Evolutionary conservation across 1,140 invertebrate species (phyloP).

Genomic region (Drosophila repleta): DNA sequence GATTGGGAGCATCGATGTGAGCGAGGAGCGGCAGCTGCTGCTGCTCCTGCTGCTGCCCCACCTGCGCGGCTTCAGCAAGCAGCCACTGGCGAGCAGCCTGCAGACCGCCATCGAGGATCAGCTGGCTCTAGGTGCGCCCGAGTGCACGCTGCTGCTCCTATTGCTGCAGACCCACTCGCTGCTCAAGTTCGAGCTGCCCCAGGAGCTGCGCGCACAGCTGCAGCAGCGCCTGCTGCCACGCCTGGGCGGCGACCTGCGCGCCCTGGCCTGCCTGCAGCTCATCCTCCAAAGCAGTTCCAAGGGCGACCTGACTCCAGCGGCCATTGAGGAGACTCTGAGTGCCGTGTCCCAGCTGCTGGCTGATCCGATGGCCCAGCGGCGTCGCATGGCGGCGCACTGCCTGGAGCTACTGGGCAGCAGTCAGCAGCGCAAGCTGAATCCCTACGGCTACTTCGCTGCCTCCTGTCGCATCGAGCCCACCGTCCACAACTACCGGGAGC

Average conservation of each 20-base stretch:
- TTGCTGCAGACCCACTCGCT: constrained; percentile 61
- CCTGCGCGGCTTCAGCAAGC: constrained; percentile 54
- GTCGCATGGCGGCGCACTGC: constrained; percentile 69
- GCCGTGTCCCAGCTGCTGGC: constrained; percentile 38
- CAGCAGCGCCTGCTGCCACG: constrained; percentile 17
- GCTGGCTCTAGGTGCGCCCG: not conserved
- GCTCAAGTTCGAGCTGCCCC: constrained; percentile 53
- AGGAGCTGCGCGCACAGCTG: constrained; percentile 13
- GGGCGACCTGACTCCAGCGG: constrained; percentile 20
- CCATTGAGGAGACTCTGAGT: not conserved
- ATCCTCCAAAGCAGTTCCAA: constrained; percentile 23
- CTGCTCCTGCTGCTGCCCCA: constrained; percentile 63
- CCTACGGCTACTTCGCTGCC: constrained; percentile 88
- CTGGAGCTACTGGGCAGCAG: constrained; percentile 42
- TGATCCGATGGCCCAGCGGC: constrained; percentile 39
- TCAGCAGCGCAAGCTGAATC: constrained; percentile 31
- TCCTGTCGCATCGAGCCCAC: constrained; percentile 88
- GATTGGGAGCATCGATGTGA: constrained; percentile 33
- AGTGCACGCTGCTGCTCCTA: constrained; percentile 46
- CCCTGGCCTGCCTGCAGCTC: constrained; percentile 59
- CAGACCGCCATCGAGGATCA: constrained; percentile 27
- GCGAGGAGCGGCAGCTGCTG: constrained; percentile 47
- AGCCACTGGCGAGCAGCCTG: constrained; percentile 43
- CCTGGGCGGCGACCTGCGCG: constrained; percentile 33
- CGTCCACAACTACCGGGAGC: constrained; percentile 91